phyloP scores from a whole-genome alignment of 2,113 vertebrate species.

The Thunnus maccoyii region DNA sequence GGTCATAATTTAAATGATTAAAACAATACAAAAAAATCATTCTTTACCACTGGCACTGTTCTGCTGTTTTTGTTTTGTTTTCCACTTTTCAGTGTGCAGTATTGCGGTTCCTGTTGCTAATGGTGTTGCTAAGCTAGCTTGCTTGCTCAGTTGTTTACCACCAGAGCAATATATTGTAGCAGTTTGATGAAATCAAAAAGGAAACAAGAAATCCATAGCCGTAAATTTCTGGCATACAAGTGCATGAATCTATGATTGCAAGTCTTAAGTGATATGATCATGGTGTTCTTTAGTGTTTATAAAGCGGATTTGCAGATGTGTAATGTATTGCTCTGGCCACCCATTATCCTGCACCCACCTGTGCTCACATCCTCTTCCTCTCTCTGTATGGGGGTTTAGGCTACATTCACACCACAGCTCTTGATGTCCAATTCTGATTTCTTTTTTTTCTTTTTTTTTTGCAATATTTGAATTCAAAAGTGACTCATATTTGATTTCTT shows the following conservation, averaged over 20 bases:
- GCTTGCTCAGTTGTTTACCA: constrained; percentile 93
- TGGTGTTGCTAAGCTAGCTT: constrained; percentile 86
- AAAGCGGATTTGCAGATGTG: constrained; percentile 79
- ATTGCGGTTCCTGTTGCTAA: constrained; percentile 87
- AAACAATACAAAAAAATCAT: constrained; percentile 67
- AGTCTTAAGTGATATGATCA: constrained; percentile 77
- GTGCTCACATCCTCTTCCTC: constrained; percentile 53
- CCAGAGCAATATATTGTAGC: constrained; percentile 78
- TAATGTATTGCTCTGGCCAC: constrained; percentile 78
- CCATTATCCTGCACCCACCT: constrained; percentile 32
- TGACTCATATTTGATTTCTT: constrained; percentile 12
- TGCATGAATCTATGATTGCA: constrained; percentile 74
- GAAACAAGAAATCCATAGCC: constrained; percentile 40
- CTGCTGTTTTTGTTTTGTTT: constrained; percentile 86
- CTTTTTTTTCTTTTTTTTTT: background rate
- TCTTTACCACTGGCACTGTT: constrained; percentile 89
- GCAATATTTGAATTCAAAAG: background rate
- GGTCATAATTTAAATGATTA: constrained; percentile 91
- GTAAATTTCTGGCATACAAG: constrained; percentile 45
- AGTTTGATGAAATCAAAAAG: constrained; percentile 47
- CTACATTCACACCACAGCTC: background rate
- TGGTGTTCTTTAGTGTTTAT: constrained; percentile 88
- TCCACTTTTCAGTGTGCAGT: constrained; percentile 90
- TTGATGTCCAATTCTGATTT: background rate
- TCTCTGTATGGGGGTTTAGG: background rate